Evolutionary conservation across 2,113 vertebrate species (phyloP).

Genomic region (Ctenodactylus gundi): DNA sequence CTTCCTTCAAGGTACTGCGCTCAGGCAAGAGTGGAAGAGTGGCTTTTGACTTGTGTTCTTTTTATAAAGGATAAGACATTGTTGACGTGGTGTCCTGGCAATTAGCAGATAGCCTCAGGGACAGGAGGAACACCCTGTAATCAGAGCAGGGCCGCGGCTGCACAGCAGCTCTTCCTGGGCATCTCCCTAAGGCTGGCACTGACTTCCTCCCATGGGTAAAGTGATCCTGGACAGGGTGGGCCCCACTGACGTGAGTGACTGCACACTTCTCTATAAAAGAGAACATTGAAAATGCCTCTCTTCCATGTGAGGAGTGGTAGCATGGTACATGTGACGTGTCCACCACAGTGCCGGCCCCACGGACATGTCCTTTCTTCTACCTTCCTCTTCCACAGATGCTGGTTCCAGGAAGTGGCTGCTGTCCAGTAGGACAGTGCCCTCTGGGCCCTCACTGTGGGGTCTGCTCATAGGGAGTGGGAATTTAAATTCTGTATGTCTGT

Average conservation of each 20-base stretch:
- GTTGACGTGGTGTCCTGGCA: neutral
- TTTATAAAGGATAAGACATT: neutral
- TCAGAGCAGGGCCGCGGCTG: neutral
- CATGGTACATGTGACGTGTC: neutral
- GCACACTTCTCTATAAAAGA: neutral
- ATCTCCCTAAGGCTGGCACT: rapidly evolving
- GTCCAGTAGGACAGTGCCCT: neutral
- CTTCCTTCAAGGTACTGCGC: neutral
- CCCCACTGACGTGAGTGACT: neutral
- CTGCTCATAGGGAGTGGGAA: neutral
- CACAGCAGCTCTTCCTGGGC: neutral
- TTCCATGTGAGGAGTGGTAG: neutral
- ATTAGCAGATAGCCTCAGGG: neutral
- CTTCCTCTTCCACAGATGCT: neutral
- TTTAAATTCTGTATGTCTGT: neutral
- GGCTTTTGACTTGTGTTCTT: neutral
- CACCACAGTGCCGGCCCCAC: rapidly evolving
- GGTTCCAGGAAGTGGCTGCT: neutral
- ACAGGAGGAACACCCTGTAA: neutral
- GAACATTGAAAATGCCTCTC: neutral
- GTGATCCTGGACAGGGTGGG: neutral
- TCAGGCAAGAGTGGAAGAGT: neutral
- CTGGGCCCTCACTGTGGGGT: neutral
- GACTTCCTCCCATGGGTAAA: no score
- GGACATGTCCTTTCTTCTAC: neutral